These are phyloP conservation scores for Mystacornis crossleyi DNA, from an alignment of 2,113 vertebrate genomes.

Conservation along the genomic window DNA sequence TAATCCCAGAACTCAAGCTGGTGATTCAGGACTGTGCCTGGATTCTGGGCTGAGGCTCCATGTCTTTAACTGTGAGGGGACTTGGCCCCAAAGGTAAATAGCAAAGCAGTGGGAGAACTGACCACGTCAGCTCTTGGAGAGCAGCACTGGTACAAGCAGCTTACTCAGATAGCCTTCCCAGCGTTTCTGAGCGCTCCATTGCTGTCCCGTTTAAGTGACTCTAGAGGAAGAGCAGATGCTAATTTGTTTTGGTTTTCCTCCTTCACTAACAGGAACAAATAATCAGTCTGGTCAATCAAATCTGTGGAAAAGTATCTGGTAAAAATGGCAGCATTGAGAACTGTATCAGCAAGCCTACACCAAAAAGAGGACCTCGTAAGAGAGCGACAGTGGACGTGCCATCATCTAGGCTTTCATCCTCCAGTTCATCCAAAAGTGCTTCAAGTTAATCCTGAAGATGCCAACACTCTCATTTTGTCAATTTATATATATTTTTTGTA, in stretches of 20 bases:
- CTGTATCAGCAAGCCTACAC: slow-evolving; percentile 85
- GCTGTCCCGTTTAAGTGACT: not conserved
- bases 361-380: slow-evolving; percentile 94
- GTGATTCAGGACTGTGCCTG: not conserved
- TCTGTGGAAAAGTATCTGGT: slow-evolving; percentile 90
- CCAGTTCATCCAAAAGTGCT: slow-evolving; percentile 88
- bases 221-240: not conserved
- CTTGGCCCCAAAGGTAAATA: not conserved
- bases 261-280: slow-evolving; percentile 88
- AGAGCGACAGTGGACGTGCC: slow-evolving; percentile 91
- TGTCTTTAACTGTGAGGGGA: not conserved
- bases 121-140: not conserved
- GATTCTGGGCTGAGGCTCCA: not conserved
- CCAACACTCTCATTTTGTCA: slow-evolving; percentile 74
- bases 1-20: accelerated
- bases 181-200: not conserved
- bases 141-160: not conserved
- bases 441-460: slow-evolving; percentile 85
- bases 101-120: not conserved
- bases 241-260: not conserved
- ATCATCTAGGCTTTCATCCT: slow-evolving; percentile 88
- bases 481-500: slow-evolving; percentile 83
- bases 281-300: slow-evolving; percentile 94
- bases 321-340: slow-evolving; percentile 85
- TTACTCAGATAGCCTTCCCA: not conserved